Evolutionary conservation across 2,113 vertebrate genomes (phyloP), one percentile per base, ranked within the genome.

Genomic region (Gnathonemus echidnorhynchus): DNA sequence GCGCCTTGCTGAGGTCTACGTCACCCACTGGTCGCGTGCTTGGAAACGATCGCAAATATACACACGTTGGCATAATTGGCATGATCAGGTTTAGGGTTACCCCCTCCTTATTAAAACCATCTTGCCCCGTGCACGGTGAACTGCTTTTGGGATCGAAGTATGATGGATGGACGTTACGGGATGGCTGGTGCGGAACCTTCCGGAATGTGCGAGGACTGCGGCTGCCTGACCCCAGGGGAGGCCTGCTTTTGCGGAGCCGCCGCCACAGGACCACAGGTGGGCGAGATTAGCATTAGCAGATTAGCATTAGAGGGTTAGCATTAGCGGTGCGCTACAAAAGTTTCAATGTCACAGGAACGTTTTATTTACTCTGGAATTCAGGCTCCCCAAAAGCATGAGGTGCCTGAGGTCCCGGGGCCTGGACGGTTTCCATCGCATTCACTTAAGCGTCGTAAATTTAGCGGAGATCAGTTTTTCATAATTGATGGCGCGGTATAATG

Each of bases 391-490:
- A 19, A 27, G 39, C 21, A 46, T 6, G 49, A 87, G 48, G 52
- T 62, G 53, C 53, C 39, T 45, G 9, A 62, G 35, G 35, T 88
- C 52, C 35, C 17, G 3, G 52, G 49, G 46, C 31, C 50, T 87
- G 86, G 27, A 88, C 39, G 5, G 52, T 45, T 88, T 52, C 13
- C 10, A 46, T 89, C 10, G n/a, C 45, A 27, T 27, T 80, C 70
- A 13, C 52, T 48, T 27, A 84, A 35, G 89, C 42, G 84, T 27
- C 24, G 17, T 86, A 58, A 80, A 89, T 62, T 62, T 31, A 86
- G 52, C 52, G 5, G 52, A 89, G 39, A 89, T 74, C 62, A 49
- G 10, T 80, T 89, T 52, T 80, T 45, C 80, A 83, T 89, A 58
- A 89, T 89, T 89, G 80, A 85, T 86, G 53, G 24, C 7, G 77